Conservation (phyloP, 2,797 vertebrate species). For the Sebastes diaconus region DNA sequence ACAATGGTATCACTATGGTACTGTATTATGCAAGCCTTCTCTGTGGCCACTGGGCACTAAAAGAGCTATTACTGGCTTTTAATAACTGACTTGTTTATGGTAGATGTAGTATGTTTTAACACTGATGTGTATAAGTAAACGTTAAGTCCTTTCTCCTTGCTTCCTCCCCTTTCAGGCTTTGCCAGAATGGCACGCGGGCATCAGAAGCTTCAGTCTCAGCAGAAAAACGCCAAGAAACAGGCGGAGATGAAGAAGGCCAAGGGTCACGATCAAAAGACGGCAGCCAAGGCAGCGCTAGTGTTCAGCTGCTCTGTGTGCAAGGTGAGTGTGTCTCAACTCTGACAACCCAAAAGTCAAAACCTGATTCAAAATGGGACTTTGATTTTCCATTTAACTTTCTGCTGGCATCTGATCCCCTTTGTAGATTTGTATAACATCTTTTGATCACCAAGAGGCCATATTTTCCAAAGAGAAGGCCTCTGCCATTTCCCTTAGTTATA, state of each 20-base stretch:
- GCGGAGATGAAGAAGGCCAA: slow-evolving; percentile 95
- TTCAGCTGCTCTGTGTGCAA: slow-evolving; percentile 86
- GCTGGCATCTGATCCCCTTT: neutral
- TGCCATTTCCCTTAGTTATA: neutral
- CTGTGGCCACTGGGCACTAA: neutral
- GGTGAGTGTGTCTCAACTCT: slow-evolving; percentile 46
- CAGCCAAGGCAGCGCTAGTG: slow-evolving; percentile 93
- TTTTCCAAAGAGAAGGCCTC: neutral
- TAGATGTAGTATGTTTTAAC: neutral
- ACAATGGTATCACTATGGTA: neutral
- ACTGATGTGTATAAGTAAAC: neutral
- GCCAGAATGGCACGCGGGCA: slow-evolving; percentile 92
- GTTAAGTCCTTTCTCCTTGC: neutral
- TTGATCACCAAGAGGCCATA: neutral
- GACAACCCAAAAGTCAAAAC: neutral
- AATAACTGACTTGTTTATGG: neutral
- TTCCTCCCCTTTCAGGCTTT: slow-evolving; percentile 9
- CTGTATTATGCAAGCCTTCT: neutral
- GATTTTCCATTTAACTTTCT: neutral
- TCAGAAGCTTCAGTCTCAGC: slow-evolving; percentile 95
- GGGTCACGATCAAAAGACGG: slow-evolving; percentile 95
- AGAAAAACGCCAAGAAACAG: slow-evolving; percentile 97
- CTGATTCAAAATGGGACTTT: neutral
- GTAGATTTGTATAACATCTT: neutral
- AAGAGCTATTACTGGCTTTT: neutral